Conservation (phyloP, 2,113 vertebrate species). For the Grallaria varia region DNA sequence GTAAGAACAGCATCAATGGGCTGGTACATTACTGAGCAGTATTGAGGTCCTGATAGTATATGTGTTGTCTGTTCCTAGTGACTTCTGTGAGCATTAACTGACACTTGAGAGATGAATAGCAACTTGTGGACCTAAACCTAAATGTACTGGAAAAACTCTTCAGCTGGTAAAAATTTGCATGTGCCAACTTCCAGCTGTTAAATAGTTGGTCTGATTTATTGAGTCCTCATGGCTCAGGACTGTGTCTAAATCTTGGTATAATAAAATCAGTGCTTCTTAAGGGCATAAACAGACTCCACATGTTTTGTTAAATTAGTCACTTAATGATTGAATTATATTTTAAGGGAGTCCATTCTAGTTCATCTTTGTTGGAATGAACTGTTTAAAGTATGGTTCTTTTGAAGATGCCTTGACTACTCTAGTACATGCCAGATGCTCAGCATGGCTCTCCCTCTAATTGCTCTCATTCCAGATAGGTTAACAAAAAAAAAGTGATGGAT, state of each 20-base stretch:
- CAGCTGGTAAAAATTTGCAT: conserved; percentile 8
- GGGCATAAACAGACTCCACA: background rate
- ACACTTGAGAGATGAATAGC: background rate
- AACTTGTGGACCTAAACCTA: background rate
- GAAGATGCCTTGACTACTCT: background rate
- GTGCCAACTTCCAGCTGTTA: background rate
- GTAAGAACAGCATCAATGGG: background rate
- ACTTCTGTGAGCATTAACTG: background rate
- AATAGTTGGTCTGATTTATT: background rate
- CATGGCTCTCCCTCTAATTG: background rate
- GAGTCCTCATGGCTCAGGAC: background rate
- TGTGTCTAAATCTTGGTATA: background rate
- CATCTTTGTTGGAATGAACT: background rate
- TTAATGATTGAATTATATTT: background rate
- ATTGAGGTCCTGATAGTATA: background rate
- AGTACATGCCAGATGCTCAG: conserved; percentile 27
- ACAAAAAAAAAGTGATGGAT: conserved; percentile 53
- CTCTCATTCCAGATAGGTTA: conserved; percentile 21
- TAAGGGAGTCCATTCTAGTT: background rate
- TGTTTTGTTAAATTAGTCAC: conserved; percentile 5
- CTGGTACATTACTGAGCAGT: background rate
- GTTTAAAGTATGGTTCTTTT: conserved; percentile 23
- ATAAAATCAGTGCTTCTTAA: conserved; percentile 20
- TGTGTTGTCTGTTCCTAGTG: background rate
- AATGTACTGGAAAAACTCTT: background rate